Conservation (phyloP, 1,140 invertebrate genomes). For the Sinella curviseta region DNA sequence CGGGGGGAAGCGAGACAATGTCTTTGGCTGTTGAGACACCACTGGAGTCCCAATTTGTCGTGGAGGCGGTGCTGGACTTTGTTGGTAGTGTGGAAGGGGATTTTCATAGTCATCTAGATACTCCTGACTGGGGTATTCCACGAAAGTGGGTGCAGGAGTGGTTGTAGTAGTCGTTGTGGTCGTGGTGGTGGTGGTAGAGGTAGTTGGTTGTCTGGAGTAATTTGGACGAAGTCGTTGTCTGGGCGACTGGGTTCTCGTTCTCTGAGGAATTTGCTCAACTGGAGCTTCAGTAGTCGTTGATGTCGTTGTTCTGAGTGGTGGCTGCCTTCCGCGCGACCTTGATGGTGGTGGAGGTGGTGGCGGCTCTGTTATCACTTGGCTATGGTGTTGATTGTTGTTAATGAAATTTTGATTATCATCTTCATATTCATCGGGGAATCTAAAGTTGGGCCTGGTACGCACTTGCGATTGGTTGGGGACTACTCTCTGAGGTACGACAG, state of each 20-base stretch:
- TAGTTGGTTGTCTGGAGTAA: background rate
- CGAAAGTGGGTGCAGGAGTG: constrained; percentile 14
- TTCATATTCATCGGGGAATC: background rate
- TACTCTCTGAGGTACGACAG: background rate
- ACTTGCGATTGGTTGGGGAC: background rate
- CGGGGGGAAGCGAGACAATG: background rate
- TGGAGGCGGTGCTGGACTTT: constrained; percentile 3
- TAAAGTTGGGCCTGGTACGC: background rate
- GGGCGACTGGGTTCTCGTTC: background rate
- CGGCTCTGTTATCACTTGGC: background rate
- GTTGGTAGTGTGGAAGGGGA: background rate
- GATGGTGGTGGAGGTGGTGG: constrained; percentile 22
- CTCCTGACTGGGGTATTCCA: constrained; percentile 1
- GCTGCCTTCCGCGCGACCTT: background rate
- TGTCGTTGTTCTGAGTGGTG: background rate
- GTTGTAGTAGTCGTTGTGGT: constrained; percentile 33
- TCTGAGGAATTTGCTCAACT: background rate
- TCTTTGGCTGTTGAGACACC: background rate
- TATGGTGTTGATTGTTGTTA: constrained; percentile 6
- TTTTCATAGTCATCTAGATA: constrained; percentile 17
- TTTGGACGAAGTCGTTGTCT: constrained; percentile 20
- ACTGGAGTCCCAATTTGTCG: background rate
- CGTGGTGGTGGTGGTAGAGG: constrained; percentile 2
- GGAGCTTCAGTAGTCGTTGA: background rate
- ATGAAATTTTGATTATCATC: constrained; percentile 23